Conservation (phyloP, 2,113 vertebrate genomes). For the Garra rufa region DNA sequence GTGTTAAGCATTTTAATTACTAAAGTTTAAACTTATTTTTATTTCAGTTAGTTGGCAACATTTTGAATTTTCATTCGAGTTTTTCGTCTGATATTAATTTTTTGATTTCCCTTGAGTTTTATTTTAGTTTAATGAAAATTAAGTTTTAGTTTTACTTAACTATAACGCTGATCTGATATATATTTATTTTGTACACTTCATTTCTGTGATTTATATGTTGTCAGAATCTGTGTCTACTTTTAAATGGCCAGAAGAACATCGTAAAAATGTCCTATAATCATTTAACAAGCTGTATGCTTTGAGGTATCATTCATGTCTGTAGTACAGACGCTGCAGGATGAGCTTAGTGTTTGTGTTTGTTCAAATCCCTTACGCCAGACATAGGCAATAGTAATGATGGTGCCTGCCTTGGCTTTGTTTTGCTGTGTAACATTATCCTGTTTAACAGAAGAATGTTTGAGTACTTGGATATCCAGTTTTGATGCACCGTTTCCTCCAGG, state of each 20-base stretch:
- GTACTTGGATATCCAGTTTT: background rate
- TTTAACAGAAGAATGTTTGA: background rate
- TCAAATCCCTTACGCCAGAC: background rate
- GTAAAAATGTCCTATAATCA: background rate
- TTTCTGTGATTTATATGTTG: background rate
- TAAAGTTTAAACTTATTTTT: no score
- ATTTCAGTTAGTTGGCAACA: background rate
- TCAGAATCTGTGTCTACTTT: background rate
- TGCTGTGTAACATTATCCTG: background rate
- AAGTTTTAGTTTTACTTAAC: background rate
- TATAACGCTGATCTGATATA: background rate
- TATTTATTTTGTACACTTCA: background rate
- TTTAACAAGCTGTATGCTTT: background rate
- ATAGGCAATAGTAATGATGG: background rate
- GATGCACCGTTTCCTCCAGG: background rate
- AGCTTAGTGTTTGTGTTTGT: background rate
- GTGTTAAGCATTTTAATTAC: no score
- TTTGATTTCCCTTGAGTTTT: background rate
- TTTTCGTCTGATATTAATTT: background rate
- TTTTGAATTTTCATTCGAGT: background rate
- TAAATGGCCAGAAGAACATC: background rate
- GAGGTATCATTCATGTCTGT: background rate
- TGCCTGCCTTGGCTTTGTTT: background rate
- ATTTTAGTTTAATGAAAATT: background rate
- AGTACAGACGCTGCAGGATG: background rate